A percentile compares a stretch with the other conserved stretches of the same genome.
Evolutionary conservation across 2,113 vertebrate genomes (phyloP).

Genomic region (Pitta sordida): DNA sequence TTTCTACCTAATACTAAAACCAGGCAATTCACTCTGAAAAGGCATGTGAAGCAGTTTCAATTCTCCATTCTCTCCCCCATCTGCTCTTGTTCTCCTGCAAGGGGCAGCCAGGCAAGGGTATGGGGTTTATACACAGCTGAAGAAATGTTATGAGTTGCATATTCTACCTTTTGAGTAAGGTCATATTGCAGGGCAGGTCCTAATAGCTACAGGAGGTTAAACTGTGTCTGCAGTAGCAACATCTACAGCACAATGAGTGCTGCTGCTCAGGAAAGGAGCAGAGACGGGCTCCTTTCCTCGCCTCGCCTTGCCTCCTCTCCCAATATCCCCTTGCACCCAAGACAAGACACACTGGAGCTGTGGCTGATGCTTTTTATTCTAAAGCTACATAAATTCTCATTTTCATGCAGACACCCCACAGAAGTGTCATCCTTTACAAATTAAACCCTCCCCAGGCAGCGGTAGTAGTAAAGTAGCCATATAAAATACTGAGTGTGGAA

Average conservation of each 20-base stretch:
- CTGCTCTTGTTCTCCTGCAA: not conserved
- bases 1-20: not conserved
- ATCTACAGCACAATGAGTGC: not conserved
- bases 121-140: not conserved
- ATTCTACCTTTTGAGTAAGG: not conserved
- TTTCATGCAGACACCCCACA: not conserved
- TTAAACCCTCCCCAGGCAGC: not conserved
- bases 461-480: not conserved
- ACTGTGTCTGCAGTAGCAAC: not conserved
- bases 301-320: too few relatives aligned
- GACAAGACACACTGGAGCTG: not conserved
- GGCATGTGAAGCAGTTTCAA: not conserved
- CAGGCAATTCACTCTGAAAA: not conserved
- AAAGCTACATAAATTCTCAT: not conserved
- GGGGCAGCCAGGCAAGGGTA: not conserved
- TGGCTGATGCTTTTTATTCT: not conserved
- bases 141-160: not conserved
- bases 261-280: not conserved
- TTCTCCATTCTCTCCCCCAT: not conserved
- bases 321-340: not conserved
- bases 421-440: not conserved
- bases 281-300: not conserved
- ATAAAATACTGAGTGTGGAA: not conserved
- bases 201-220: not conserved
- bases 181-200: not conserved